Percentiles rank a stretch among this genome's conserved stretches.
Evolutionary conservation across 2,113 vertebrate genomes (phyloP).

Genomic region (Stigmatopora nigra): DNA sequence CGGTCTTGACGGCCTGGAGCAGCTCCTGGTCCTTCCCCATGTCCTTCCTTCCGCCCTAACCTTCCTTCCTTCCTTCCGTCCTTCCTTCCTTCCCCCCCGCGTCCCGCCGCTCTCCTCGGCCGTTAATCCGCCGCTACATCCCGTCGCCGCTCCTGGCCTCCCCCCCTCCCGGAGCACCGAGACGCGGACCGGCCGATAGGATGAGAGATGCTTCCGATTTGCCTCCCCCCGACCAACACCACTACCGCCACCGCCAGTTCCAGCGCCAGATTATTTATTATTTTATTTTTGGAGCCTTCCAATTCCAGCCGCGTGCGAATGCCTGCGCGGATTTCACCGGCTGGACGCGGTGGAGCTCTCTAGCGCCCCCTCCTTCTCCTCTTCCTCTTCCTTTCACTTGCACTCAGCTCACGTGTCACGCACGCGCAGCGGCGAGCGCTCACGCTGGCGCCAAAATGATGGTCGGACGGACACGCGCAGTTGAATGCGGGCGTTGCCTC

Average conservation of each 20-base stretch:
- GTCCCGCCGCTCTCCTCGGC: slow-evolving; percentile 55
- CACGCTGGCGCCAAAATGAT: background rate
- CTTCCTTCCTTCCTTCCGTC: slow-evolving; percentile 86
- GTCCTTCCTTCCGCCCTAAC: slow-evolving; percentile 60
- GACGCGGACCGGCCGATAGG: slow-evolving; percentile 28
- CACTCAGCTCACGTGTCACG: slow-evolving; percentile 32
- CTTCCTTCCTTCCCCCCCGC: slow-evolving; percentile 41
- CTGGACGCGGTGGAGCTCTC: slow-evolving; percentile 44
- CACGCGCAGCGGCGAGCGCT: slow-evolving; percentile 13
- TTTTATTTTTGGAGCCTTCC: background rate
- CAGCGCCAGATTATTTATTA: background rate
- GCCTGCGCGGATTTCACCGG: slow-evolving; percentile 42
- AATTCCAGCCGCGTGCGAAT: slow-evolving; percentile 36
- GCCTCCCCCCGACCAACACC: slow-evolving; percentile 1
- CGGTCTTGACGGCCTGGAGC: slow-evolving; percentile 92
- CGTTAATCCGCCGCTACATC: slow-evolving; percentile 65
- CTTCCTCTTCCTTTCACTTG: slow-evolving; percentile 30
- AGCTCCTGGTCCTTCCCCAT: slow-evolving; percentile 98
- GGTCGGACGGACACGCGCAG: background rate
- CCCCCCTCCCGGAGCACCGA: slow-evolving; percentile 46
- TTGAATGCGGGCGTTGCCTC: too few species aligned
- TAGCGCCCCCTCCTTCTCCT: slow-evolving; percentile 45
- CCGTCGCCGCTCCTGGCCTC: slow-evolving; percentile 58
- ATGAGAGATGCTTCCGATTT: slow-evolving; percentile 24
- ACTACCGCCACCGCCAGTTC: slow-evolving; percentile 21